Conservation (phyloP, 1,140 invertebrate genomes). For the Episyrphus balteatus region DNA sequence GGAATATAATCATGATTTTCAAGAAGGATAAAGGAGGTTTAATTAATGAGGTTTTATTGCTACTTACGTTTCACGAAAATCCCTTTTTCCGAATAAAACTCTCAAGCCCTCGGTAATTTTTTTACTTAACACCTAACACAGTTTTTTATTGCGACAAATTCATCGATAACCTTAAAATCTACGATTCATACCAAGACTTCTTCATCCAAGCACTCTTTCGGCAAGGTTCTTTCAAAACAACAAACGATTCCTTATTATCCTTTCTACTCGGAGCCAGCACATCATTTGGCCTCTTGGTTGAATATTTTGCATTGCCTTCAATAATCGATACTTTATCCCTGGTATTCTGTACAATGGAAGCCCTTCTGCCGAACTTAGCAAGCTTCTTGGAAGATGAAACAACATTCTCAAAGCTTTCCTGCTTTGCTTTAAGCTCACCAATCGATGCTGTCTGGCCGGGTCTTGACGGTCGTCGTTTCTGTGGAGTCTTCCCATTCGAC, state of each 20-base stretch:
- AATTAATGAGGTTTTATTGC: too few relatives aligned
- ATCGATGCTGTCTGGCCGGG: constrained; percentile 8
- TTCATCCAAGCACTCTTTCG: constrained; percentile 35
- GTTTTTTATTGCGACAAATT: too few relatives aligned
- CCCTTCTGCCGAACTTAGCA: constrained; percentile 23
- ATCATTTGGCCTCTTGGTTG: constrained; percentile 15
- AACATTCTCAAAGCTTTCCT: constrained; percentile 17
- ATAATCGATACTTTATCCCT: constrained; percentile 28
- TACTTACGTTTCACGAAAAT: too few relatives aligned
- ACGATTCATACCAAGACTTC: constrained; percentile 32
- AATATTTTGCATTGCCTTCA: constrained; percentile 32
- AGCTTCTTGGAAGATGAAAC: constrained; percentile 17
- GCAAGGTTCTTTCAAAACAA: constrained; percentile 29
- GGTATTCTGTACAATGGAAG: constrained; percentile 22
- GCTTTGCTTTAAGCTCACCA: not conserved
- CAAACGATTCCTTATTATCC: constrained; percentile 19
- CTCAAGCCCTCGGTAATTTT: too few relatives aligned
- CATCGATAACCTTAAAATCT: too few relatives aligned
- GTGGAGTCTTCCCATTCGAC: constrained; percentile 10
- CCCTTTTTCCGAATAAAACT: too few relatives aligned
- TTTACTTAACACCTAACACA: too few relatives aligned
- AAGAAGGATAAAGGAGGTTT: too few relatives aligned
- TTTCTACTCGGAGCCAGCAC: constrained; percentile 2
- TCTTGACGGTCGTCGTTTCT: constrained; percentile 17
- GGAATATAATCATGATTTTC: too few relatives aligned